Conservation (phyloP, 2,888 invertebrate species). For the Cyclophora albipunctata region DNA sequence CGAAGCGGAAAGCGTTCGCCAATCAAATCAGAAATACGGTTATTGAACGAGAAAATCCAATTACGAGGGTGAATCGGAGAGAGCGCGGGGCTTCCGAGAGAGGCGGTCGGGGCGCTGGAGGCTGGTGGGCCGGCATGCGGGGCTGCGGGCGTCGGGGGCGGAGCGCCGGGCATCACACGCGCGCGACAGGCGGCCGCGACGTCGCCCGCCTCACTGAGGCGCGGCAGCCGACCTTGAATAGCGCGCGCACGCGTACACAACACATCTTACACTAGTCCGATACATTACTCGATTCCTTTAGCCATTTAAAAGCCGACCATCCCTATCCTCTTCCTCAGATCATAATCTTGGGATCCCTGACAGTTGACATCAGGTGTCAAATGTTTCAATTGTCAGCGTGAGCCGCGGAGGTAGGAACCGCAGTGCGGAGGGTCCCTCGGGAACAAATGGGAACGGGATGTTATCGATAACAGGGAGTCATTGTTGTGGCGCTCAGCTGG, state of each 20-base stretch:
- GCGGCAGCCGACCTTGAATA: conserved; percentile 59
- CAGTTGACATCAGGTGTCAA: too few relatives aligned
- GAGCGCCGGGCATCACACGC: conserved; percentile 56
- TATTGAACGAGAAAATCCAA: conserved; percentile 71
- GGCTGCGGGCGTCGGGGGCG: conserved; percentile 28
- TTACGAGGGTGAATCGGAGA: conserved; percentile 72
- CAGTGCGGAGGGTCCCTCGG: too few relatives aligned
- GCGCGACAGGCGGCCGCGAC: conserved; percentile 53
- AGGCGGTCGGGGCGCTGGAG: conserved; percentile 55
- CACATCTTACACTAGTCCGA: conserved; percentile 47
- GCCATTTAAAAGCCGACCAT: too few relatives aligned
- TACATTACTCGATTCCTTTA: conserved; percentile 17
- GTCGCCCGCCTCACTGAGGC: conserved; percentile 66
- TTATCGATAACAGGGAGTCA: too few relatives aligned
- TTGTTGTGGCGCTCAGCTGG: too few relatives aligned
- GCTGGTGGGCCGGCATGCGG: conserved; percentile 47
- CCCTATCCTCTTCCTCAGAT: conserved; percentile 20
- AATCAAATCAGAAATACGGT: conserved; percentile 65
- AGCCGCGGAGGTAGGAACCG: too few relatives aligned
- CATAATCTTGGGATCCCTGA: too few relatives aligned
- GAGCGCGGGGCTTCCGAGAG: conserved; percentile 66
- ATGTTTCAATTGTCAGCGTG: too few relatives aligned
- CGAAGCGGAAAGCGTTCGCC: conserved; percentile 68
- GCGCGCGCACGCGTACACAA: conserved; percentile 59
- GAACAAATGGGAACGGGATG: too few relatives aligned